phyloP scores from a whole-genome alignment of 2,888 invertebrate species.

The Conus canariensis region DNA sequence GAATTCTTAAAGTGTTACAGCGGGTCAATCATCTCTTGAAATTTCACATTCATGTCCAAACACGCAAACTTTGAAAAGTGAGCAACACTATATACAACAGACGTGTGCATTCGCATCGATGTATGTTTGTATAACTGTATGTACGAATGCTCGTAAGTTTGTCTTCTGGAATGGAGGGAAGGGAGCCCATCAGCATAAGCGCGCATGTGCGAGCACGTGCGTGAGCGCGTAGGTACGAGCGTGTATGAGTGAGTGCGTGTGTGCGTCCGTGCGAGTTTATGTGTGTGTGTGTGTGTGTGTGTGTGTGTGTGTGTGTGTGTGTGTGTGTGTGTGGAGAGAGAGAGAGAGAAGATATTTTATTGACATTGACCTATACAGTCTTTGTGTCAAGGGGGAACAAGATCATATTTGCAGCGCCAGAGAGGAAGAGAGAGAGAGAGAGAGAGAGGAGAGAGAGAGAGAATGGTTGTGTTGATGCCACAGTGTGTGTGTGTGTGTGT shows the following conservation, averaged over 20 bases:
- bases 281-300: constrained; percentile 1
- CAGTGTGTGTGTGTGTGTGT: constrained; percentile 8
- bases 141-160: neutral
- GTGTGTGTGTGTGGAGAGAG: neutral
- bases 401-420: too few relatives aligned
- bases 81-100: too few relatives aligned
- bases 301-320: neutral
- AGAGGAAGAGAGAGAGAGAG: too few relatives aligned
- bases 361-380: too few relatives aligned
- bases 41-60: too few relatives aligned
- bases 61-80: too few relatives aligned
- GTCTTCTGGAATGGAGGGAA: neutral
- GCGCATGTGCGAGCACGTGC: neutral
- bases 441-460: too few relatives aligned
- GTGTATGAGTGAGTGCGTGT: neutral
- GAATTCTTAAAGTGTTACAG: too few relatives aligned
- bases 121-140: neutral
- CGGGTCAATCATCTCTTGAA: too few relatives aligned
- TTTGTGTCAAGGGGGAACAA: too few relatives aligned
- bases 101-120: neutral
- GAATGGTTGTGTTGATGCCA: too few relatives aligned
- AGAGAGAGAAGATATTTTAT: too few relatives aligned
- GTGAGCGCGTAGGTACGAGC: neutral
- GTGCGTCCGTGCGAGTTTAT: neutral
- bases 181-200: neutral